Conservation (phyloP, 2,888 invertebrate species). For the Lasius fuliginosus region DNA sequence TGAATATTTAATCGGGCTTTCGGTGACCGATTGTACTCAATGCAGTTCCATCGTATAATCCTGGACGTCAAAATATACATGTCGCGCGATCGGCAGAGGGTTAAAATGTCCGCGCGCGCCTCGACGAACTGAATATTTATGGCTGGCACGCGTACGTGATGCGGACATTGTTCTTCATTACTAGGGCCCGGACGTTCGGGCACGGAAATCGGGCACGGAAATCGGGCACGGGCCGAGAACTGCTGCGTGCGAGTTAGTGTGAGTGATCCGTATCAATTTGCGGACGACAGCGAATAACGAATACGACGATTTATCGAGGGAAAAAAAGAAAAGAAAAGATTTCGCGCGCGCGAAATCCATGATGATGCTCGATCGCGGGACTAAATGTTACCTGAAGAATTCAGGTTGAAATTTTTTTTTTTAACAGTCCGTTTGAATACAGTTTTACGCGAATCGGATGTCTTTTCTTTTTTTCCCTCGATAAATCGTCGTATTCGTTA, state of each 20-base stretch:
- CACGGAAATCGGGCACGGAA: no score
- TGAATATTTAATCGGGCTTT: conserved; percentile 52
- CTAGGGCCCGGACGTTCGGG: no score
- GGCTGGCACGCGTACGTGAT: conserved; percentile 19
- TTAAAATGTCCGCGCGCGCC: conserved; percentile 42
- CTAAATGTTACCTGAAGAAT: not conserved
- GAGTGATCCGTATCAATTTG: conserved; percentile 48
- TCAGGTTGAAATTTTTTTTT: not conserved
- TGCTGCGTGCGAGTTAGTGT: no score
- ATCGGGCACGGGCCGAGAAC: no score
- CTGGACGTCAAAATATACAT: conserved; percentile 40
- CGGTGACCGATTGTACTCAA: conserved; percentile 36
- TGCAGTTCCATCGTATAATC: conserved; percentile 48
- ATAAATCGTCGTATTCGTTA: conserved; percentile 35
- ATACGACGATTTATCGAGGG: conserved; percentile 10
- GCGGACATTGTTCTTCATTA: conserved; percentile 43
- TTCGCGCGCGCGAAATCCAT: conserved; percentile 16
- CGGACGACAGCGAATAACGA: conserved; percentile 37
- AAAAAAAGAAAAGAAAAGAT: not conserved
- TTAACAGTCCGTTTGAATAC: not conserved
- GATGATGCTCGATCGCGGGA: not conserved
- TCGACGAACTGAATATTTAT: conserved; percentile 50
- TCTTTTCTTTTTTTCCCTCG: no score
- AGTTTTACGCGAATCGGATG: not conserved
- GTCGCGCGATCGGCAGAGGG: conserved; percentile 46